These are phyloP conservation scores for Festucalex cinctus DNA, from an alignment of 2,113 vertebrate genomes.

Conservation along the genomic window DNA sequence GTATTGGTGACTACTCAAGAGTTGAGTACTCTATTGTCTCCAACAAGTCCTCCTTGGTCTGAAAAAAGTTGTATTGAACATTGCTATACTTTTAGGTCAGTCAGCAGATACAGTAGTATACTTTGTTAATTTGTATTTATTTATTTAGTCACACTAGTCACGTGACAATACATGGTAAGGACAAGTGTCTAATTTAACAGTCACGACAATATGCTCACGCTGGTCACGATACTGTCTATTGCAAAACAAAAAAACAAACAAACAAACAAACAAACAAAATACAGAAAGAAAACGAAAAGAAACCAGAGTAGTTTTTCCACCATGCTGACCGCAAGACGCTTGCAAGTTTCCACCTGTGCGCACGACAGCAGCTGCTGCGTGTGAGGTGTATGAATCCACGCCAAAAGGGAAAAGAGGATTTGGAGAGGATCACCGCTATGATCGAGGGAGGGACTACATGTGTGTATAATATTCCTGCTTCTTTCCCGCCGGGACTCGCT, in stretches of 20 bases:
- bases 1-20: no score
- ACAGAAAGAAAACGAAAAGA: background rate
- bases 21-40: no score
- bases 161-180: no score
- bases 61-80: no score
- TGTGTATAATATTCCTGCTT: conserved; percentile 72
- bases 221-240: background rate
- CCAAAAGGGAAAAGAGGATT: conserved; percentile 37
- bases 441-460: conserved; percentile 81
- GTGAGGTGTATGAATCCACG: conserved; percentile 28
- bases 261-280: no score
- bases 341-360: conserved; percentile 46
- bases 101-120: background rate
- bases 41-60: no score
- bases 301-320: background rate
- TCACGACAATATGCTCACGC: no score
- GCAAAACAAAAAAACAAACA: background rate
- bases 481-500: conserved; percentile 76
- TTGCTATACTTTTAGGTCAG: background rate
- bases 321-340: background rate
- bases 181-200: no score
- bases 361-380: conserved; percentile 14
- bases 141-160: no score
- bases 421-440: conserved; percentile 66
- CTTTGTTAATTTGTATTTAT: no score